Evolutionary conservation across 2,113 vertebrate genomes (phyloP).

Genomic region (Tetraodon nigroviridis): DNA sequence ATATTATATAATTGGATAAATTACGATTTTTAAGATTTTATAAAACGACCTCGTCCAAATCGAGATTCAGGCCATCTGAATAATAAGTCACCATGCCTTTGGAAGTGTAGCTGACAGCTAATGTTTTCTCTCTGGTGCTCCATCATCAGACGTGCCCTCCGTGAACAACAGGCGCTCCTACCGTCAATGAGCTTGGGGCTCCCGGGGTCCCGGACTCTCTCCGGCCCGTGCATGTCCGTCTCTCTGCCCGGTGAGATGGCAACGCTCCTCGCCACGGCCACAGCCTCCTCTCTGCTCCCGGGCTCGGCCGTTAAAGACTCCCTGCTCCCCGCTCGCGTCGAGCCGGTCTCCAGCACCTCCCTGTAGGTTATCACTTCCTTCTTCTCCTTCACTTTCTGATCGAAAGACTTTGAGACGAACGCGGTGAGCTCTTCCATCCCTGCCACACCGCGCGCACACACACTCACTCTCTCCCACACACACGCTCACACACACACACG

Average conservation of each 20-base stretch:
- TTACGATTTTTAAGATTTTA: no score
- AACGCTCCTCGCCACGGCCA: constrained; percentile 75
- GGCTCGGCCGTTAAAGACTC: constrained; percentile 79
- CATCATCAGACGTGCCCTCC: not conserved
- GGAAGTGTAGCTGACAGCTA: no score
- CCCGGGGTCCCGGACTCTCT: constrained; percentile 82
- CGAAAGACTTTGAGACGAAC: constrained; percentile 97
- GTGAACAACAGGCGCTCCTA: constrained; percentile 60
- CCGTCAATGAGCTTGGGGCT: constrained; percentile 93
- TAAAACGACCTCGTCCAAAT: no score
- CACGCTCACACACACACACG: constrained; percentile 25
- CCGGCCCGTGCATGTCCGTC: constrained; percentile 85
- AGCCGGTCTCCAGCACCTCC: constrained; percentile 93
- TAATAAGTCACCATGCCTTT: no score
- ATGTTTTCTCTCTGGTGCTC: no score
- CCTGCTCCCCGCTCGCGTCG: constrained; percentile 79
- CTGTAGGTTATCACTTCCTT: constrained; percentile 96
- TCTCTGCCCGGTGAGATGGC: constrained; percentile 84
- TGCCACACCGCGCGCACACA: constrained; percentile 54
- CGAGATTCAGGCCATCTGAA: no score
- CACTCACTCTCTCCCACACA: constrained; percentile 24
- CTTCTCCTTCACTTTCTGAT: constrained; percentile 97
- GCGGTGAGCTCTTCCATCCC: constrained; percentile 98
- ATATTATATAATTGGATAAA: no score
- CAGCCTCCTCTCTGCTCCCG: constrained; percentile 81